A percentile compares a stretch with the other conserved stretches of the same genome.
Conservation (phyloP, 2,888 invertebrate species). For the Apoderus coryli region DNA sequence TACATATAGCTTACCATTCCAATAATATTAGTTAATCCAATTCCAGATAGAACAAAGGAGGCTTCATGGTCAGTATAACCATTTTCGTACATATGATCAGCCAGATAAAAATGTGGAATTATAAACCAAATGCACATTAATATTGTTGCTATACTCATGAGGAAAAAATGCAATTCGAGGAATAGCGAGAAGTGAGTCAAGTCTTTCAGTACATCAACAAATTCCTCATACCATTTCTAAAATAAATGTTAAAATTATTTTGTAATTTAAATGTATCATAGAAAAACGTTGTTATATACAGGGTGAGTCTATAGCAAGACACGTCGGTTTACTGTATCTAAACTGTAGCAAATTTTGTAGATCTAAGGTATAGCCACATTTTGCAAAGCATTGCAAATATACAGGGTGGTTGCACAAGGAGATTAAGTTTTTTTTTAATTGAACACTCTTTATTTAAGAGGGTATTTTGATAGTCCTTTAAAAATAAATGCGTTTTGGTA, state of each 20-base stretch:
- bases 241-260: constrained; percentile 23
- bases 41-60: constrained; percentile 67
- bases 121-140: constrained; percentile 88
- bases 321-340: no score
- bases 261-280: not conserved
- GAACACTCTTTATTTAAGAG: no score
- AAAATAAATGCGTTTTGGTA: no score
- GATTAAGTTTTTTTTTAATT: no score
- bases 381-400: no score
- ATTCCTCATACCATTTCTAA: constrained; percentile 59
- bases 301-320: no score
- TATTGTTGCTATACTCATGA: constrained; percentile 74
- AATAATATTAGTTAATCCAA: constrained; percentile 79
- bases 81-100: constrained; percentile 59
- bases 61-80: constrained; percentile 58
- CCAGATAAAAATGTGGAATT: constrained; percentile 86
- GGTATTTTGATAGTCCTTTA: no score
- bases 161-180: constrained; percentile 58
- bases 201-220: constrained; percentile 49
- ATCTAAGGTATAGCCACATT: no score
- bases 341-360: no score
- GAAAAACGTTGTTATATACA: no score
- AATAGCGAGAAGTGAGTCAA: constrained; percentile 71
- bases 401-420: no score
- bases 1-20: constrained; percentile 63